Evolutionary conservation across 1,140 invertebrate genomes (phyloP), one percentile per base, ranked within the genome.

Genomic region (Zeugodacus cucurbitae): DNA sequence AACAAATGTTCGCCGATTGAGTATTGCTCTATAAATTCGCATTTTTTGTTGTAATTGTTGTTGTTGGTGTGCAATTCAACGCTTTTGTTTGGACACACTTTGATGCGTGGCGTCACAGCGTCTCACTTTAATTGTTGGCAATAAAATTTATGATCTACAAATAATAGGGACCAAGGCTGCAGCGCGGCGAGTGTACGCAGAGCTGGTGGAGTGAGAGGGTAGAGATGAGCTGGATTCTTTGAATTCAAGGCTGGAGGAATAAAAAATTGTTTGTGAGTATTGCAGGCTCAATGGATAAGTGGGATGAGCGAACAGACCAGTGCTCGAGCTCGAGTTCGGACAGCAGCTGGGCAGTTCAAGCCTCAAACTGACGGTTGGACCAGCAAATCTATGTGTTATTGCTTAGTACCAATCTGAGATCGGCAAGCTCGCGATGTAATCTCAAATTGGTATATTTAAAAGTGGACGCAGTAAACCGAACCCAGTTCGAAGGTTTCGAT

Each of bases 61-160:
- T 82, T 82, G 41, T 82, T 48, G 41, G 10, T 82, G 74, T 82
- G 41, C 74, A 26, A 74, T 74, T 44, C 20, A 74, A 74, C 37
- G 67, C 67, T 74, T 29, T 74, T 74, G 74, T 82, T 82, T 48
- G 41, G 37, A 48, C 74, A 82, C 74, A 82, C 74, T 82, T 82
- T 82, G 74, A 82, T 82, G 74, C 74, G 74, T 82, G 74, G 74
- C 74, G 74, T 82, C 74, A n/a, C 74, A 82, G 74, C 74, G 74
- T 82, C 74, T 82, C 74, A 37, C 74, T 82, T 82, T 82, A 82
- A 82, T 82, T 82, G 74, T 82, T 48, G 41, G 74, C 74, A 48
- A 82, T 82, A 82, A 82, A 82, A 82, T 82, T 82, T 82, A 82
- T 82, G 74, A 48, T 41, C 74, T 82, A 82, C 74, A 82, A 82